phyloP scores from a whole-genome alignment of 2,797 vertebrate genomes.

The Spea hammondii region DNA sequence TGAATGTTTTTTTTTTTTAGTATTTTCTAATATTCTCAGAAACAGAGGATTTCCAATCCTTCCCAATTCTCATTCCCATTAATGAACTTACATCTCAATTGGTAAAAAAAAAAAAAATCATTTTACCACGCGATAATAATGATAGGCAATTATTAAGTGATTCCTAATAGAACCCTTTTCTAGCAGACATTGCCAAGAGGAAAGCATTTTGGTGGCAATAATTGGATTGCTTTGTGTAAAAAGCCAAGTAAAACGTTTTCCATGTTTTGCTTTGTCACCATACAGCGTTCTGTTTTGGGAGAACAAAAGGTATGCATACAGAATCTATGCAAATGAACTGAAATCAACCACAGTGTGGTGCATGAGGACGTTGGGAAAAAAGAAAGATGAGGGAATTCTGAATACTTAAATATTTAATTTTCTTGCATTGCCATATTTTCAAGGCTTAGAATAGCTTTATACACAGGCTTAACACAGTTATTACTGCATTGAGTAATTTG shows the following conservation, averaged over 20 bases:
- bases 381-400: slow-evolving; percentile 63
- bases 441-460: slow-evolving; percentile 57
- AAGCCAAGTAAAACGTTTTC: slow-evolving; percentile 54
- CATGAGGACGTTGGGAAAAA: slow-evolving; percentile 55
- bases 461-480: slow-evolving; percentile 41
- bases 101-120: neutral
- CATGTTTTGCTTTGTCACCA: slow-evolving; percentile 76
- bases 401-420: slow-evolving; percentile 69
- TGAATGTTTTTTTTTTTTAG: too few species aligned
- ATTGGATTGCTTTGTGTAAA: slow-evolving; percentile 56
- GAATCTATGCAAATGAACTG: slow-evolving; percentile 84
- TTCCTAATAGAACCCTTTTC: slow-evolving; percentile 41
- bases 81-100: neutral
- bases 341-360: slow-evolving; percentile 74
- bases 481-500: too few species aligned
- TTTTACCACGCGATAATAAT: too few species aligned
- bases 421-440: slow-evolving; percentile 61
- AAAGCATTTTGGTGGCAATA: slow-evolving; percentile 39
- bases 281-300: slow-evolving; percentile 66
- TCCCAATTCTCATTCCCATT: neutral
- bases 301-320: slow-evolving; percentile 84
- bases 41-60: too few species aligned
- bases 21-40: too few species aligned
- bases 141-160: slow-evolving; percentile 32
- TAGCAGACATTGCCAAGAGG: slow-evolving; percentile 39